A percentile compares a stretch with the other conserved stretches of the same genome.
Conservation (phyloP, 2,888 invertebrate genomes). For the Candidula unifasciata region DNA sequence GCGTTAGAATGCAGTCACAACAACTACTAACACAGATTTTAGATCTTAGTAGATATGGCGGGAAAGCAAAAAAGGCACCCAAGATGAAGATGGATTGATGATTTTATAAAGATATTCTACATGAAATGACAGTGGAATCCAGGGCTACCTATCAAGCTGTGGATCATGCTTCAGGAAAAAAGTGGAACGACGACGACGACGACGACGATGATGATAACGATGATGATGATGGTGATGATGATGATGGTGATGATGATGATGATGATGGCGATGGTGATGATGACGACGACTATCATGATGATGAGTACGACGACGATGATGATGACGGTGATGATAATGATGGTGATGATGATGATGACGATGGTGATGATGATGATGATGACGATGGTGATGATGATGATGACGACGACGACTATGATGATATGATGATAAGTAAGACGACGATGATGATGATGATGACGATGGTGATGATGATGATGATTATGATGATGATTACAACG, state of each 20-base stretch:
- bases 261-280: background rate
- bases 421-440: fast-evolving
- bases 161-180: no score
- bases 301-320: background rate
- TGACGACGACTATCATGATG: background rate
- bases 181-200: background rate
- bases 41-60: no score
- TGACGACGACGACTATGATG: background rate
- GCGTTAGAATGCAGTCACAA: no score
- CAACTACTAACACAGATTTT: no score
- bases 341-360: background rate
- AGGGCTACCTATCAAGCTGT: no score
- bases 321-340: background rate
- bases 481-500: background rate
- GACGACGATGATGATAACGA: background rate
- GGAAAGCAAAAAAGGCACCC: no score
- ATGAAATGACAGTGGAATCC: no score
- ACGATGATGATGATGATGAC: slow-evolving; percentile 1
- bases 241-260: background rate
- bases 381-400: slow-evolving; percentile 7
- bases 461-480: slow-evolving; percentile 23
- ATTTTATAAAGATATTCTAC: no score
- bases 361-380: slow-evolving; percentile 16
- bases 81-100: no score
- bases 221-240: background rate